Base-by-base conservation (phyloP, 2,113 vertebrate species). In the Gymnarchus niloticus region DNA sequence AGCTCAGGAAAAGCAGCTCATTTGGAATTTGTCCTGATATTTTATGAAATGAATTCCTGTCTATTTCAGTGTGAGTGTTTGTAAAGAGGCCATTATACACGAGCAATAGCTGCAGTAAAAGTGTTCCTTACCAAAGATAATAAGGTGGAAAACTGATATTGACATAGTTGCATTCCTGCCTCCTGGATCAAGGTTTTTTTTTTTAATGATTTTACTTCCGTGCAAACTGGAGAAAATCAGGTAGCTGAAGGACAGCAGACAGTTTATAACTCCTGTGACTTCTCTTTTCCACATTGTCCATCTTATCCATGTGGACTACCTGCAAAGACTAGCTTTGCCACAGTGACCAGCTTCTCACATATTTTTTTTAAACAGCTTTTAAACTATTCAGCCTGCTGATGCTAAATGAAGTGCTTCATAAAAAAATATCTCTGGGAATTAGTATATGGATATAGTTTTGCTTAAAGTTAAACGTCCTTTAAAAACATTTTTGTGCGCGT, bases 181-280 rank as follows among this genome's bases (percentile, higher is more conserved):
- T n/a, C n/a, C n/a, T n/a, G n/a, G n/a, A n/a, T n/a, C n/a, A n/a
- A n/a, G n/a, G n/a, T n/a, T n/a, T n/a, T n/a, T n/a, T n/a, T n/a
- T n/a, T 73, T 73, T 73, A 73, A 73, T 41, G 44, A n/a, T 23
- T 46, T 51, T 49, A 81, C 48, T 48, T 51, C 77, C 48, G 25
- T 1, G 73, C 12, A 37, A 81, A 57, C 23, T 78, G 57, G 88
- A 17, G 82, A 81, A 73, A 44, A 51, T 57, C 81, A 12, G 88
- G 86, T 51, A 87, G 78, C 77, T 57, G 85, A 87, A 87, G 14
- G 65, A 73, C 14, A 69, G 14, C 61, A 69, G 28, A 69, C 28
- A 73, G 33, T 33, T 28, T 28, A 65, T 65, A 28, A 28, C 59
- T n/a, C 59, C 10, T 10, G 10, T 65, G 25, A 65, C n/a, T n/a